Evolutionary conservation across 2,888 invertebrate genomes (phyloP).

Genomic region (Andrena bucephala): DNA sequence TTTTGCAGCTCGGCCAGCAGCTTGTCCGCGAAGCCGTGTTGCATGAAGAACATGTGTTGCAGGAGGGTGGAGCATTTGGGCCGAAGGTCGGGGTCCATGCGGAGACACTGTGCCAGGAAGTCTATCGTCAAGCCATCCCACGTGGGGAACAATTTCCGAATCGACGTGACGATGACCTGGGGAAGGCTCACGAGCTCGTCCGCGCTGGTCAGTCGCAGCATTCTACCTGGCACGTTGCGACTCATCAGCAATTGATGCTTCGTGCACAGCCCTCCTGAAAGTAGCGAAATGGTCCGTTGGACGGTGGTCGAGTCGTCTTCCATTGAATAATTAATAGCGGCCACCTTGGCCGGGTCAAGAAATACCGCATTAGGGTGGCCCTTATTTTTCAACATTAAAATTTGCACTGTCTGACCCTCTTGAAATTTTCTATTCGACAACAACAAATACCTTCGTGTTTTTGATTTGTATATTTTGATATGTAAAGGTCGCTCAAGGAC

Average conservation of each 20-base stretch:
- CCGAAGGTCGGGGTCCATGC: constrained; percentile 89
- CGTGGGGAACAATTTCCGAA: constrained; percentile 82
- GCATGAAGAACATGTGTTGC: constrained; percentile 88
- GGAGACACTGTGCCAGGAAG: constrained; percentile 86
- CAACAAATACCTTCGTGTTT: no score
- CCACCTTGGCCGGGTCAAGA: no score
- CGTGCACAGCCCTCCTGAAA: constrained; percentile 62
- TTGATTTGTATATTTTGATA: no score
- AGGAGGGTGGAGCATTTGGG: constrained; percentile 88
- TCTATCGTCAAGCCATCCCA: constrained; percentile 85
- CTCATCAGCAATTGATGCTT: constrained; percentile 76
- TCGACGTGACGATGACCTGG: constrained; percentile 80
- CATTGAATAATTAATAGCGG: no score
- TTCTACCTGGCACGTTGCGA: constrained; percentile 73
- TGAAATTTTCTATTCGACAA: no score
- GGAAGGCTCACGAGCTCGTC: constrained; percentile 67
- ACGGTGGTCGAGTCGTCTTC: no score
- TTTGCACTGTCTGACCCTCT: no score
- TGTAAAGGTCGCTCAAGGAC: no score
- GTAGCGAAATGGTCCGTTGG: background rate
- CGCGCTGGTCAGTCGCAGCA: constrained; percentile 79
- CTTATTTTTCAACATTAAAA: no score
- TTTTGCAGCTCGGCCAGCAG: constrained; percentile 89
- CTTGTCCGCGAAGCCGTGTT: constrained; percentile 89
- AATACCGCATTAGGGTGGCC: no score